phyloP scores from a whole-genome alignment of 2,888 invertebrate genomes.

The Callyntrura sp. region DNA sequence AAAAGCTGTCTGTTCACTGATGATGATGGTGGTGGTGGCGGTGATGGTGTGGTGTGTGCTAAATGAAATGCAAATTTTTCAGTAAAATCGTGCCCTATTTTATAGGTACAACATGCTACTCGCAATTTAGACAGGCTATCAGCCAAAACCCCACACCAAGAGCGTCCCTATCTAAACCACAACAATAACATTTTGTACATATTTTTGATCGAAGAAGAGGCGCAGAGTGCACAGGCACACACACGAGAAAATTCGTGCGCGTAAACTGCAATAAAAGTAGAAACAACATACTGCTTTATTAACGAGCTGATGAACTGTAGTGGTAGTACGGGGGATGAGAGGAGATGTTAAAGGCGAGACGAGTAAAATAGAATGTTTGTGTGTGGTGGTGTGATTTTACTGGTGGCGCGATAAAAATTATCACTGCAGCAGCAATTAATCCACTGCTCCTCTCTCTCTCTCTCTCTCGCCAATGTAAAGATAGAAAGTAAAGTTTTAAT shows the following conservation, averaged over 20 bases:
- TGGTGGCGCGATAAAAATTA: slow-evolving; percentile 63
- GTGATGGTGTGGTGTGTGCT: not conserved
- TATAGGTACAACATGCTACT: slow-evolving; percentile 12
- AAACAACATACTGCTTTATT: not conserved
- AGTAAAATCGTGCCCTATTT: slow-evolving; percentile 37
- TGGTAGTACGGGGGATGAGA: not conserved
- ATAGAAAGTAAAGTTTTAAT: slow-evolving; percentile 67
- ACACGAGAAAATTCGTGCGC: slow-evolving; percentile 26
- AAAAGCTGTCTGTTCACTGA: slow-evolving; percentile 31
- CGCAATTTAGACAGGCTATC: slow-evolving; percentile 21
- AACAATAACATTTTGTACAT: not conserved
- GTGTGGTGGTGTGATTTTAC: slow-evolving; percentile 39
- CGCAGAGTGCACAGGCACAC: too few relatives aligned
- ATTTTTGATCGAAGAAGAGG: slow-evolving; percentile 31
- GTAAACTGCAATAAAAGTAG: slow-evolving; percentile 16
- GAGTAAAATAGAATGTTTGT: not conserved
- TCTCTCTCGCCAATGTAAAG: slow-evolving; percentile 13
- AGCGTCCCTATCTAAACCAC: not conserved
- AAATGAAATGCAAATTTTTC: slow-evolving; percentile 33
- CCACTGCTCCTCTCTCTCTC: slow-evolving; percentile 44
- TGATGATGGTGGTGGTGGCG: not conserved
- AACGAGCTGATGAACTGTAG: not conserved
- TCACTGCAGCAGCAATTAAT: slow-evolving; percentile 67
- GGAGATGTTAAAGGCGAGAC: slow-evolving; percentile 15
- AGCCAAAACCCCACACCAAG: slow-evolving; percentile 18